Conservation (phyloP, 2,797 vertebrate genomes). For the Artibeus jamaicensis region DNA sequence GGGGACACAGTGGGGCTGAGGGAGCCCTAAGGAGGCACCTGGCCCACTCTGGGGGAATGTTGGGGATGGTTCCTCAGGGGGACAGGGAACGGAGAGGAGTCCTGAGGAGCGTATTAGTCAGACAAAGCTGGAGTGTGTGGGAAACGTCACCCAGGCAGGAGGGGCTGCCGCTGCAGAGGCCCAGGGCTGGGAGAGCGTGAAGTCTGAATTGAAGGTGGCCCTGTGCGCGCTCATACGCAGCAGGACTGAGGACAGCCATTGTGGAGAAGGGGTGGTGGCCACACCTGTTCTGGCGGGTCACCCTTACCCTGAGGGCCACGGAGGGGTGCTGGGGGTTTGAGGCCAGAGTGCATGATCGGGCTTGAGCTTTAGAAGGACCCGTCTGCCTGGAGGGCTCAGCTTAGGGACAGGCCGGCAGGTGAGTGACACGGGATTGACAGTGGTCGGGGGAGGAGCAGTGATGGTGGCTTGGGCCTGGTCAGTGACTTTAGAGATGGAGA, state of each 20-base stretch:
- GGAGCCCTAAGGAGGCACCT: background rate
- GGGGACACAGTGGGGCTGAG: background rate
- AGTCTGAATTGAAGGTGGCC: background rate
- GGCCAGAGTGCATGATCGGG: too few relatives aligned
- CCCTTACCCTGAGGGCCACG: background rate
- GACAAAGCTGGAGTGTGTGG: fast-evolving
- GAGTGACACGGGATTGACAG: background rate
- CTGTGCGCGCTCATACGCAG: background rate
- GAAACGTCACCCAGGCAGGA: background rate
- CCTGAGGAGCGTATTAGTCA: background rate
- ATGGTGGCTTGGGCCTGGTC: background rate
- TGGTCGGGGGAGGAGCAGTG: too few relatives aligned
- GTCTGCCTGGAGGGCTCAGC: background rate
- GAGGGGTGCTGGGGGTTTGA: background rate
- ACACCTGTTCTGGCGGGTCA: fast-evolving
- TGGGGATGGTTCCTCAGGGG: background rate
- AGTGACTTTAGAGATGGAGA: background rate
- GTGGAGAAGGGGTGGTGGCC: background rate
- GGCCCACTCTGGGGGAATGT: background rate
- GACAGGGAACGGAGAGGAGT: background rate
- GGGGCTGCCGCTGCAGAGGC: background rate
- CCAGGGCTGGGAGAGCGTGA: fast-evolving
- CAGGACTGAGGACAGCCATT: background rate
- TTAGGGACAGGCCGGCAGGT: too few relatives aligned
- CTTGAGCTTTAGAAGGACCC: background rate